Base-by-base conservation (phyloP, 2,888 invertebrate species). In the Cinara cedri region DNA sequence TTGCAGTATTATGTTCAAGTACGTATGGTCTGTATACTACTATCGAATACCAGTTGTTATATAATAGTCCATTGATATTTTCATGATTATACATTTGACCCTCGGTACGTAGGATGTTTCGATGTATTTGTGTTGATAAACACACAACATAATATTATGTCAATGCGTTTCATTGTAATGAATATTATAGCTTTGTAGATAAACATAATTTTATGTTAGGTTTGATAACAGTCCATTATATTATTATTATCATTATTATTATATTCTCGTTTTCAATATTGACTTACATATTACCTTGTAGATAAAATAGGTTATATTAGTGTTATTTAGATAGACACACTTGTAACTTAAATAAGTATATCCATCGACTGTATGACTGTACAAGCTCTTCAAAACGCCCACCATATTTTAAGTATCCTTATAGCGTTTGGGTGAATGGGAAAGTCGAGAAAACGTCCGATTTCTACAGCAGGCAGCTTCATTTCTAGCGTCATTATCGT, bases 391-490 rank as follows among this genome's bases (percentile, higher is more conserved):
- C 42, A 46, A 46, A 57, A 57, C 66, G 66, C 76, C 76, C 76
- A 76, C 76, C 1, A 68, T 55, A 68, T 68, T 55, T 57, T 74
- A 54, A 66, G 55, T 55, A 46, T 19, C 49, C 26, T 78, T 60
- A 78, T 70, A 78, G 72, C 57, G 72, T 78, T 65, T 24, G 63
- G 55, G 65, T 55, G 62, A 65, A 63, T 81, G 76, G 75, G 81
- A 72, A 81, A 81, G 80, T 80, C 71, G 60, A 71, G 72, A 72
- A 72, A 81, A 81, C 81, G 68, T 76, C 72, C 70, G 78, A 82
- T 81, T 70, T 76, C 70, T 71, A 81, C 76, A 60, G 68, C 78
- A 78, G 68, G 68, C 78, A 78, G 68, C 78, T 78, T 70, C 78
- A 78, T 78, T 78, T 78, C 68, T 78, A 70, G 42, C 78, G 68